Percentiles rank a stretch among this genome's conserved stretches.
phyloP scores from a whole-genome alignment of 2,888 invertebrate species.

The Trachelus troglodyta region DNA sequence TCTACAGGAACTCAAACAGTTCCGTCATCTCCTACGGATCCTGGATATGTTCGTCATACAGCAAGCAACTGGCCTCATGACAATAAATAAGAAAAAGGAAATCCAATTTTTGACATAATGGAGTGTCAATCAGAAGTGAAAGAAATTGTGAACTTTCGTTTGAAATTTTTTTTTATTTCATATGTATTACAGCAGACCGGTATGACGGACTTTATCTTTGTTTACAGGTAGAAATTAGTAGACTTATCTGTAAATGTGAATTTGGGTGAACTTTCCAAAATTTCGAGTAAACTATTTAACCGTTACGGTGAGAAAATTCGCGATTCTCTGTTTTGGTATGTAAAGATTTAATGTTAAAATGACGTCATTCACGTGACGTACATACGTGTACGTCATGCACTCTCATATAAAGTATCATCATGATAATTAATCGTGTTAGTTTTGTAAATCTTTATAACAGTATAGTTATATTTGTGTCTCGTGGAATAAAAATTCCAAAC shows the following conservation, averaged over 20 bases:
- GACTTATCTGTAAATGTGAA: background rate
- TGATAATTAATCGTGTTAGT: background rate
- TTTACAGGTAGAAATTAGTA: background rate
- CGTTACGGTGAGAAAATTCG: background rate
- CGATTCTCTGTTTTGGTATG: background rate
- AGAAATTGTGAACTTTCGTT: background rate
- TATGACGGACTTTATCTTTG: background rate
- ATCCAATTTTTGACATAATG: background rate
- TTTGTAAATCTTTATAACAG: background rate
- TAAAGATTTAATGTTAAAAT: background rate
- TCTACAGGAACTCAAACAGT: slow-evolving; percentile 52
- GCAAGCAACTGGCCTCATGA: slow-evolving; percentile 74
- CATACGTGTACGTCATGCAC: background rate
- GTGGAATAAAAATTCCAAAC: background rate
- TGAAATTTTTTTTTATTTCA: background rate
- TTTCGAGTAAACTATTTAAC: background rate
- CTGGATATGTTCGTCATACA: slow-evolving; percentile 79
- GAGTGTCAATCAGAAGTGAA: background rate
- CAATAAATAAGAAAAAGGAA: slow-evolving; percentile 41
- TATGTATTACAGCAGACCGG: background rate
- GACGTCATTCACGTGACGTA: background rate
- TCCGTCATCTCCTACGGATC: slow-evolving; percentile 77
- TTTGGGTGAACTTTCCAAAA: background rate
- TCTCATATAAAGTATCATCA: background rate
- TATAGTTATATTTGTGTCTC: background rate